A percentile compares a stretch with the other conserved stretches of the same genome.
Conservation (phyloP, 2,113 vertebrate species). For the Ranitomeya imitator region DNA sequence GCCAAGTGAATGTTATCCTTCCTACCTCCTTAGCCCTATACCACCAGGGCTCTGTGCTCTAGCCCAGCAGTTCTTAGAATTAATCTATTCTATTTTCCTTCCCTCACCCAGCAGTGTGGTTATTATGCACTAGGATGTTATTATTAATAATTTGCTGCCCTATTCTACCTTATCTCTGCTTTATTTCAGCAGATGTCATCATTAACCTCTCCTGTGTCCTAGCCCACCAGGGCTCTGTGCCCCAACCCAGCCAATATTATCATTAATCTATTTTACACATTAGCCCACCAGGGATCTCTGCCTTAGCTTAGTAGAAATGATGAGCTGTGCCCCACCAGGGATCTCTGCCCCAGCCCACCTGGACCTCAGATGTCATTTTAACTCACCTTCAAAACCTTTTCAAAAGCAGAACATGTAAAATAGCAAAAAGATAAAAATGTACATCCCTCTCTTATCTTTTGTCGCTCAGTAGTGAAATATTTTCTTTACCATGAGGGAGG, state of each 20-base stretch:
- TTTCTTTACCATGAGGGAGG: not conserved
- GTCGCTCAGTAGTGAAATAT: conserved; percentile 36
- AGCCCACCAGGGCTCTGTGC: too few relatives aligned
- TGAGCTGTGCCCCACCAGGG: not conserved
- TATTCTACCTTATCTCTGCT: too few relatives aligned
- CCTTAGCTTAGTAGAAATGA: not conserved
- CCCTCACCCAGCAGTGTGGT: too few relatives aligned
- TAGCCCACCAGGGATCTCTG: not conserved
- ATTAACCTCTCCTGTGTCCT: too few relatives aligned
- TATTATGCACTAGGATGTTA: too few relatives aligned
- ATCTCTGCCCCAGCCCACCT: not conserved
- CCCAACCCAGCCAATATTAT: not conserved
- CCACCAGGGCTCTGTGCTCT: too few relatives aligned
- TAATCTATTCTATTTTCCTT: too few relatives aligned
- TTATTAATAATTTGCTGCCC: too few relatives aligned
- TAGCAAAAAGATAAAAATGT: not conserved
- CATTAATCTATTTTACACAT: not conserved
- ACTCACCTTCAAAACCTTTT: not conserved
- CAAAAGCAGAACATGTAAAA: not conserved
- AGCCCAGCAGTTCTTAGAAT: too few relatives aligned
- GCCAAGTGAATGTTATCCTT: too few relatives aligned
- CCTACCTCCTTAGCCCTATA: too few relatives aligned
- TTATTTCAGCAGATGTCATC: too few relatives aligned
- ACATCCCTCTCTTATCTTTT: not conserved
- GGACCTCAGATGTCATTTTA: not conserved